Evolutionary conservation across 2,113 vertebrate genomes (phyloP), one percentile per base, ranked within the genome.

Genomic region (Pangasianodon gigas): DNA sequence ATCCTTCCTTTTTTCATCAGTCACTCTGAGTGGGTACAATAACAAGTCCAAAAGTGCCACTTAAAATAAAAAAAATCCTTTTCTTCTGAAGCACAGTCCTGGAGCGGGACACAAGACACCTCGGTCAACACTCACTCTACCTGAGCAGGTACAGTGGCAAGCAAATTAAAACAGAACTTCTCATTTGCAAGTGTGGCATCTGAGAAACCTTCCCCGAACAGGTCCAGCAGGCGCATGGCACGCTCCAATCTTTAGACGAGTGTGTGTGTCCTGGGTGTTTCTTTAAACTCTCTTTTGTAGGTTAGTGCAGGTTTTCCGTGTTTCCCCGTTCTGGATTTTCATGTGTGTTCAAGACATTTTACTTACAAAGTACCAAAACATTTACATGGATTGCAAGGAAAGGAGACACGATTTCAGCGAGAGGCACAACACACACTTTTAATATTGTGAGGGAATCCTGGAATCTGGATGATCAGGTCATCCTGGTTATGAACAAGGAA

Each of bases 271-370:
- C 9, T 52, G 74, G 13, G 46, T 44, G 56, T 87, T 88, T 62
- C 48, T 87, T 84, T 60, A 52, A 44, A 86, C 84, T 86, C 85
- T 44, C 83, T 90, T 86, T 84, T 88, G 29, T 85, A 29, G 32
- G 37, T n/a, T 21, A 60, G 77, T 26, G 2, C 77, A 29, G 58
- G 67, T 89, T 83, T 91, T 90, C 91, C 58, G 80, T 51, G 87
- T 62, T 90, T 87, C 90, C 89, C 83, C 87, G 54, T 79, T n/a
- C 80, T 32, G 37, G 74, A 88, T 80, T 56, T 51, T 54, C 62
- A 84, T 90, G 86, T 88, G 89, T 80, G 84, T 92, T 60, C 18
- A 19, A 90, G 51, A 14, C 19, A 92, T 92, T 92, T 92, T 89
- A 92, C 91, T 92, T 77, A 13, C 91, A 92, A 92, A 92, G 81